A percentile compares a stretch with the other conserved stretches of the same genome.
These are phyloP conservation scores for Pseudolaguvia tuberculata DNA, from an alignment of 2,113 vertebrate species.

Conservation along the genomic window DNA sequence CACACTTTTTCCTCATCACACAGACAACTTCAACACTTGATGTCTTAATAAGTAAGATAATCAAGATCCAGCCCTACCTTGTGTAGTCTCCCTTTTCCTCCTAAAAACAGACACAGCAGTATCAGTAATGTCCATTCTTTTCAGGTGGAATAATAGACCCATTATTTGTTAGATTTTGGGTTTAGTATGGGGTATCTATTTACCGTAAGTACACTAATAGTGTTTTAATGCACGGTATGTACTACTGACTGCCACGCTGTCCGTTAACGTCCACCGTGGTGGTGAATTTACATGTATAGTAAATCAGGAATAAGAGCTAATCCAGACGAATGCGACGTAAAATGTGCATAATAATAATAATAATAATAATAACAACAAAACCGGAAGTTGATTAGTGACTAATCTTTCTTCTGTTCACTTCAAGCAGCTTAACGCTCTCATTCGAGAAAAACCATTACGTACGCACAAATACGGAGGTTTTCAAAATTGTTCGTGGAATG, in stretches of 20 bases:
- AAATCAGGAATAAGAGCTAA: background rate
- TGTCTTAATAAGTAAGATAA: background rate
- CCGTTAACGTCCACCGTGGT: background rate
- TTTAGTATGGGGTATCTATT: background rate
- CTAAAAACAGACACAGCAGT: slow-evolving; percentile 65
- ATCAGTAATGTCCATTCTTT: background rate
- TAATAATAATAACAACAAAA: background rate
- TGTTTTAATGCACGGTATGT: background rate
- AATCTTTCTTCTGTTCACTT: slow-evolving; percentile 4
- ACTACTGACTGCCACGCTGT: background rate
- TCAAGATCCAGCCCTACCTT: slow-evolving; percentile 74
- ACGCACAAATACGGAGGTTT: background rate
- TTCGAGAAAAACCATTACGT: background rate
- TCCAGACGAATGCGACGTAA: background rate
- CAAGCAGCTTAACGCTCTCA: slow-evolving; percentile 25
- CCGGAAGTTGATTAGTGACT: slow-evolving; percentile 25
- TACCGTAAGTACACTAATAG: background rate
- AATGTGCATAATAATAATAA: background rate
- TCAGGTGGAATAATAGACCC: background rate
- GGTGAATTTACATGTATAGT: no score
- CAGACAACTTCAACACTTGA: background rate
- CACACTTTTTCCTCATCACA: background rate
- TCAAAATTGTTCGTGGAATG: background rate
- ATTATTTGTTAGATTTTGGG: background rate
- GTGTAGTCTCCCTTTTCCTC: slow-evolving; percentile 90